Evolutionary conservation across 1,140 invertebrate genomes (phyloP), one percentile per base, ranked within the genome.

Genomic region (Lepidurus couesii): DNA sequence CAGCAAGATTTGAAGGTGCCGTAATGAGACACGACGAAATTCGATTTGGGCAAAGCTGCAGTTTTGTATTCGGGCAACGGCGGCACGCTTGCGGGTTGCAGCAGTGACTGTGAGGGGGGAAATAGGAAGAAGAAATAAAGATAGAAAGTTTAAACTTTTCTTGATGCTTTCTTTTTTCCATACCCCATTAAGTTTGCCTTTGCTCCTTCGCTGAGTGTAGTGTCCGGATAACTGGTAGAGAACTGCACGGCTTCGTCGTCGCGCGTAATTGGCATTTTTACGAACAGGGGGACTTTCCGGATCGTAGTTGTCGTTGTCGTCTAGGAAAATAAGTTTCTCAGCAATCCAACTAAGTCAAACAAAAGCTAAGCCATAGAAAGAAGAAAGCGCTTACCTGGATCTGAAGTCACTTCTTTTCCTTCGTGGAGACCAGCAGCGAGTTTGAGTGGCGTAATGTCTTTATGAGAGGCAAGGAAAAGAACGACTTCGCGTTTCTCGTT

Each of bases 401-500:
- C 13, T 65, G 53, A n/a, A 65, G 53, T n/a, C 53, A 65, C 16
- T 21, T 65, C 53, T 7, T 65, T 65, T 65, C 53, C 53, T 65
- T 65, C 53, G 16, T 65, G 53, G 6, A 65, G 53, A 65, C n/a
- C 21, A 7, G 53, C 91, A 80, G 89, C 89, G 90, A 92, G 92
- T 86, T 95, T 96, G 78, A 92, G 94, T 84, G 93, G 90, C 42
- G 95, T 96, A 85, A 98, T 95, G 85, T 98, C 95, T 87, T 98
- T 98, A 88, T 97, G 95, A 1, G 96, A 98, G 75, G 95, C 95
- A 82, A 98, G 88, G 84, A 97, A 98, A 77, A 98, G 88, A 0
- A 98, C 96, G 81, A 98, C 96, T 88, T 98, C 95, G 80, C 95
- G 89, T 86, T 98, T 98, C 84, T 98, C 96, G 89, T 98, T 98